Percentiles rank a stretch among this genome's conserved stretches.
Evolutionary conservation across 2,888 invertebrate species (phyloP).

Genomic region (Leuctra nigra): DNA sequence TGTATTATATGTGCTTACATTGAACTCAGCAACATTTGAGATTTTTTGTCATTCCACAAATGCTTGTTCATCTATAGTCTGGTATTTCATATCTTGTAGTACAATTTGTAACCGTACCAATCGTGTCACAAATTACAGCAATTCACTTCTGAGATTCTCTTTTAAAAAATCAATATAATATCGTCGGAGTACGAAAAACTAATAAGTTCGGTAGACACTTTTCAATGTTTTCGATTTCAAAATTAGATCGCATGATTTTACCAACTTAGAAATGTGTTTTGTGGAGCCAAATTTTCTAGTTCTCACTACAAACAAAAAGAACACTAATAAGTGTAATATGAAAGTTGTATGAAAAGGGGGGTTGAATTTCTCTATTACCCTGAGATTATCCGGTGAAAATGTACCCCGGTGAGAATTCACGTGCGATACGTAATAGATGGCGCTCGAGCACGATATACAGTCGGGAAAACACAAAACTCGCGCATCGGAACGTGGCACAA

Average conservation of each 20-base stretch:
- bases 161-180: no score
- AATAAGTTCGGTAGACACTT: no score
- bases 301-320: slow-evolving; percentile 6
- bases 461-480: no score
- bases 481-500: no score
- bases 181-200: no score
- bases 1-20: not conserved
- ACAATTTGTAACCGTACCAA: no score
- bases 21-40: not conserved
- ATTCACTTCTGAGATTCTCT: no score
- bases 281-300: slow-evolving; percentile 1
- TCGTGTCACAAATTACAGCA: no score
- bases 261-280: not conserved
- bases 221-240: not conserved
- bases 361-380: slow-evolving; percentile 12
- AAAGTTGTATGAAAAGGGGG: slow-evolving; percentile 12
- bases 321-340: slow-evolving; percentile 5
- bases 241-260: slow-evolving; percentile 1
- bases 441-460: not conserved
- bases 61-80: no score
- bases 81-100: no score
- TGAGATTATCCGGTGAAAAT: slow-evolving; percentile 7
- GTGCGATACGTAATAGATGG: slow-evolving; percentile 2
- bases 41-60: not conserved
- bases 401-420: not conserved